A percentile compares a stretch with the other conserved stretches of the same genome.
phyloP scores from a whole-genome alignment of 2,797 vertebrate genomes.

The Antennarius maculatus region DNA sequence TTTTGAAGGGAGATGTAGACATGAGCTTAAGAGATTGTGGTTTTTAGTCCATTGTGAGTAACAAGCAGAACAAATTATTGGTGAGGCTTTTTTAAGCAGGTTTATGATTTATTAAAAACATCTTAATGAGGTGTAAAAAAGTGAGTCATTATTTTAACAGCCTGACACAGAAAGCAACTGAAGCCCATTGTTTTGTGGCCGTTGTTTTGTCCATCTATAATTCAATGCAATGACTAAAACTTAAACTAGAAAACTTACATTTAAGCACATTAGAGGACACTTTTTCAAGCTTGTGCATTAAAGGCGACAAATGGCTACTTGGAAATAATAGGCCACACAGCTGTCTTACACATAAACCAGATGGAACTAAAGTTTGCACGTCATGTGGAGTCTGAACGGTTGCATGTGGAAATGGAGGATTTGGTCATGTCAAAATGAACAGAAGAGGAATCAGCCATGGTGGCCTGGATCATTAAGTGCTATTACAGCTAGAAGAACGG shows the following conservation, averaged over 20 bases:
- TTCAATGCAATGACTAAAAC: conserved; percentile 39
- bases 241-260: conserved; percentile 29
- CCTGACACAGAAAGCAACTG: conserved; percentile 34
- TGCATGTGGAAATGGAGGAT: conserved; percentile 40
- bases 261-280: conserved; percentile 22
- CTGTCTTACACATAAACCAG: conserved; percentile 37
- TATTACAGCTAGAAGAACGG: conserved; percentile 48
- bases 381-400: conserved; percentile 50
- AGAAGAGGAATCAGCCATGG: conserved; percentile 62
- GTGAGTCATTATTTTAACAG: not conserved
- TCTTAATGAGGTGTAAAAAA: conserved; percentile 5
- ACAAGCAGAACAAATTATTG: not conserved
- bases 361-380: conserved; percentile 39
- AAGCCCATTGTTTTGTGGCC: conserved; percentile 38
- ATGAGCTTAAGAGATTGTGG: too few species aligned
- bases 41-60: not conserved
- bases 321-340: conserved; percentile 26
- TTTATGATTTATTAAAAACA: too few species aligned
- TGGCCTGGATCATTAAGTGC: conserved; percentile 66
- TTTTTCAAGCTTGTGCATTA: conserved; percentile 29
- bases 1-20: too few species aligned
- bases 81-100: not conserved
- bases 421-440: conserved; percentile 58
- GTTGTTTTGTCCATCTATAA: conserved; percentile 44
- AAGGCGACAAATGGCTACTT: conserved; percentile 30